phyloP scores from a whole-genome alignment of 2,797 vertebrate species.

The Rallus crepitans region DNA sequence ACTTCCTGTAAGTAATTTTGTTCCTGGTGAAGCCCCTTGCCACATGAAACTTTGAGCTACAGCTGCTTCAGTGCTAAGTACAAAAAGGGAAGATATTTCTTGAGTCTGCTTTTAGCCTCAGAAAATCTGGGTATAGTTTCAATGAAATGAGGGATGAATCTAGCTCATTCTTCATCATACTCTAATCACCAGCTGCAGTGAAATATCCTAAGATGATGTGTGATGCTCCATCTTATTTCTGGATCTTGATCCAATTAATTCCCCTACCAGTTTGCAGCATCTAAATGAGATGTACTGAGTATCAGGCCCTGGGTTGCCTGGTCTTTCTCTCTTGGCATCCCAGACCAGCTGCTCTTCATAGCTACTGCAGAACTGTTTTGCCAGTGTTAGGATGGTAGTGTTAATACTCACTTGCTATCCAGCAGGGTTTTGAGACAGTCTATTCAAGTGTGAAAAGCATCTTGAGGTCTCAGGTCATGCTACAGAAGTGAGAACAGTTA shows the following conservation, averaged over 20 bases:
- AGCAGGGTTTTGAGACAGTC: not conserved
- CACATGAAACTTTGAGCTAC: not conserved
- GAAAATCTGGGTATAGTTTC: constrained; percentile 15
- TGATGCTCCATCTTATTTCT: constrained; percentile 8
- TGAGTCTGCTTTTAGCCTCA: constrained; percentile 18
- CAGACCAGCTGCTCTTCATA: not conserved
- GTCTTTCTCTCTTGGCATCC: not conserved
- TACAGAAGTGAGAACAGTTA: constrained; percentile 22
- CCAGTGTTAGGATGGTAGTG: not conserved
- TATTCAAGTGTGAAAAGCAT: constrained; percentile 20
- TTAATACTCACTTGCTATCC: not conserved
- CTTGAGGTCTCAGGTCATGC: constrained; percentile 21
- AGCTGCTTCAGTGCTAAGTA: not conserved
- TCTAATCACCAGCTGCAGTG: not conserved
- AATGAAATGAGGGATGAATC: not conserved
- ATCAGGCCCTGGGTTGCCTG: not conserved
- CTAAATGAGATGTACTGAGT: not conserved
- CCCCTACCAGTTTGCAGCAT: not conserved
- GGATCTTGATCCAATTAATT: constrained; percentile 18
- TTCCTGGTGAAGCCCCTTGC: not conserved
- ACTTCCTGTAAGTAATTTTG: not conserved
- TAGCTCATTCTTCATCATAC: not conserved
- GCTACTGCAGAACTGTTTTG: not conserved
- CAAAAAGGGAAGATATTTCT: not conserved
- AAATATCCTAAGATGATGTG: constrained; percentile 12